A percentile compares a stretch with the other conserved stretches of the same genome.
Evolutionary conservation across 2,888 invertebrate genomes (phyloP).

Genomic region (Hoplodrina blanda): DNA sequence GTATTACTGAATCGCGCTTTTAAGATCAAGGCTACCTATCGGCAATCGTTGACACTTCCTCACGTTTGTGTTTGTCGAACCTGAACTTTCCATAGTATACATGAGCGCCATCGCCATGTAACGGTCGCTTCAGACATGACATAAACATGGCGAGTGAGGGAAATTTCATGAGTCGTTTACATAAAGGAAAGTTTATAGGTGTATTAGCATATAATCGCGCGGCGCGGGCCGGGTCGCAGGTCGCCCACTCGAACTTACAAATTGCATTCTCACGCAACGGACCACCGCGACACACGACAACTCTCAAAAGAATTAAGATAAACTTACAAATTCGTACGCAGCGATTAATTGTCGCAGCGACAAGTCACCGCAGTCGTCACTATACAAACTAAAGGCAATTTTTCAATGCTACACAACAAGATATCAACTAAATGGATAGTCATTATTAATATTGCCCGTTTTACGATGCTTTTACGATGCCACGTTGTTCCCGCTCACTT

Average conservation of each 20-base stretch:
- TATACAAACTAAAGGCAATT: slow-evolving; percentile 60
- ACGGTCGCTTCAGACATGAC: slow-evolving; percentile 32
- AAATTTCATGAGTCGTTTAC: slow-evolving; percentile 69
- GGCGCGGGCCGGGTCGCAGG: slow-evolving; percentile 72
- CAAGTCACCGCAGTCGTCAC: slow-evolving; percentile 47
- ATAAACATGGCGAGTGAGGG: slow-evolving; percentile 58
- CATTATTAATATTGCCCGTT: slow-evolving; percentile 82
- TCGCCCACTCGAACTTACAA: slow-evolving; percentile 73
- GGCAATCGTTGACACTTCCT: slow-evolving; percentile 55
- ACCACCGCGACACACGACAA: slow-evolving; percentile 65
- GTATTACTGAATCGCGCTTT: slow-evolving; percentile 71
- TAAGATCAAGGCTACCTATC: slow-evolving; percentile 63
- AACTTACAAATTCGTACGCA: slow-evolving; percentile 60
- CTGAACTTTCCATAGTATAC: slow-evolving; percentile 17
- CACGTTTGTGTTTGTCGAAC: slow-evolving; percentile 34
- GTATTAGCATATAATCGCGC: slow-evolving; percentile 84
- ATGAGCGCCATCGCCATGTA: slow-evolving; percentile 5
- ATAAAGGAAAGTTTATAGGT: slow-evolving; percentile 74
- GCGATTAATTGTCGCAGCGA: slow-evolving; percentile 55
- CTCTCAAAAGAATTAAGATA: slow-evolving; percentile 57
- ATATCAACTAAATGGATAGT: slow-evolving; percentile 73
- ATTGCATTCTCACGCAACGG: slow-evolving; percentile 82
- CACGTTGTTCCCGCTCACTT: slow-evolving; percentile 68
- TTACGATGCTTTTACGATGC: slow-evolving; percentile 78
- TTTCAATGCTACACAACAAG: slow-evolving; percentile 69